Base-by-base conservation (phyloP, 2,797 vertebrate genomes). In the Mionectes olivaceus region DNA sequence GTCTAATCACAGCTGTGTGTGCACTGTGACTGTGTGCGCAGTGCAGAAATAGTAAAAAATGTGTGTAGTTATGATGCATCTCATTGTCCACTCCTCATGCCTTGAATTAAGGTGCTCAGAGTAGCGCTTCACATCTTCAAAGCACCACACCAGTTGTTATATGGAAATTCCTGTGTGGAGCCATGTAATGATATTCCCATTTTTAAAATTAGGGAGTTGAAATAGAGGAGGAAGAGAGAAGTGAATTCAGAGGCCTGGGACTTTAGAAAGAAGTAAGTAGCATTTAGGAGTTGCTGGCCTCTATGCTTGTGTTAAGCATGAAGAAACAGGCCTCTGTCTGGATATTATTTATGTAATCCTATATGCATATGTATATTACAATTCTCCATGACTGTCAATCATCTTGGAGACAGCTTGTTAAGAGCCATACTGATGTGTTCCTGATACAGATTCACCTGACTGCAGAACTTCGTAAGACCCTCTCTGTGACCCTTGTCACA, bases 1-100 rank as follows among this genome's bases (percentile, higher is more conserved):
- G 52, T 78, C 89, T 91, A 94, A 82, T 84, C 41, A 37, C 59
- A 88, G 52, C 63, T 76, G 32, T 57, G 59, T 91, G 79, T 90
- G 52, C 63, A 70, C 28, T 60, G 59, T 91, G 76, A 47, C 93
- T 89, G 13, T 61, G 32, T 2, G 5, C 19, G 39, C 56, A 64
- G 44, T n/a, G 64, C 59, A 73, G 63, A 81, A 93, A 87, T n/a
- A 60, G 47, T 75, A 3, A 13, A 76, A 71, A 89, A 67, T 52
- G 23, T 19, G 25, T 77, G 37, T 70, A 69, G 35, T 89, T 88
- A 64, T 53, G 76, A 68, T 78, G 39, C 32, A 61, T 49, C 57
- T 90, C 47, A 65, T 33, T 90, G 84, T 81, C 67, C 64, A 39
- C 47, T 75, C 55, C 80, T 86, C 33, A 28, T 39, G 53, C 52